A percentile compares a stretch with the other conserved stretches of the same genome.
These are phyloP conservation scores for Pangasianodon gigas DNA, from an alignment of 2,113 vertebrate species.

Conservation along the genomic window DNA sequence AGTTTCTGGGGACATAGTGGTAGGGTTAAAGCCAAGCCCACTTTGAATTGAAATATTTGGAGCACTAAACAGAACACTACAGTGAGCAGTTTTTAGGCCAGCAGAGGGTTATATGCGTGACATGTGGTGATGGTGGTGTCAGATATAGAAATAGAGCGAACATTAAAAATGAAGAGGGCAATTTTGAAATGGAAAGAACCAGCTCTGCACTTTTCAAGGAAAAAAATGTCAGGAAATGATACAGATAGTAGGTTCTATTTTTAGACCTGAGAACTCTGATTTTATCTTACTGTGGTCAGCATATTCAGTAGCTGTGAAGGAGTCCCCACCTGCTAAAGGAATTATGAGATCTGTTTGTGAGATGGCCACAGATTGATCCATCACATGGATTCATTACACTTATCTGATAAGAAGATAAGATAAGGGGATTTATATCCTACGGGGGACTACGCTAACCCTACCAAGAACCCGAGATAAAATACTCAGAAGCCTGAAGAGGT, in stretches of 20 bases:
- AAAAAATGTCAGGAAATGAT: slow-evolving; percentile 23
- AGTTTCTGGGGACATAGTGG: background rate
- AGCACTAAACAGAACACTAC: background rate
- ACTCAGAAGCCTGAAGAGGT: background rate
- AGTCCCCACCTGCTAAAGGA: background rate
- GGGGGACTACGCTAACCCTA: background rate
- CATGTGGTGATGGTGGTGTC: slow-evolving; percentile 24
- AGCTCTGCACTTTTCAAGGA: slow-evolving; percentile 13
- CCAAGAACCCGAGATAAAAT: background rate
- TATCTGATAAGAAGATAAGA: slow-evolving; percentile 23
- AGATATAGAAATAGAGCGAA: slow-evolving; percentile 47
- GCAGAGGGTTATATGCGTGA: slow-evolving; percentile 49
- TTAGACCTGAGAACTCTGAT: background rate
- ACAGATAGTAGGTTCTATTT: slow-evolving; percentile 28
- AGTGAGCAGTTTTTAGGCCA: background rate
- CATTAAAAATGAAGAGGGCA: slow-evolving; percentile 53
- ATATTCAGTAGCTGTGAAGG: background rate
- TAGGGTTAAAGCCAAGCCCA: background rate
- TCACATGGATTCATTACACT: slow-evolving; percentile 21
- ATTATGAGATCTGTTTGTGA: background rate
- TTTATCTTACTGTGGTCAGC: background rate
- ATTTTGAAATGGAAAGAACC: slow-evolving; percentile 23
- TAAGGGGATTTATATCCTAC: background rate
- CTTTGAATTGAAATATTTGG: background rate
- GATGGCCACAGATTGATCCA: background rate